Base-by-base conservation (phyloP, 1,140 invertebrate genomes). In the Zaprionus ghesquierei region DNA sequence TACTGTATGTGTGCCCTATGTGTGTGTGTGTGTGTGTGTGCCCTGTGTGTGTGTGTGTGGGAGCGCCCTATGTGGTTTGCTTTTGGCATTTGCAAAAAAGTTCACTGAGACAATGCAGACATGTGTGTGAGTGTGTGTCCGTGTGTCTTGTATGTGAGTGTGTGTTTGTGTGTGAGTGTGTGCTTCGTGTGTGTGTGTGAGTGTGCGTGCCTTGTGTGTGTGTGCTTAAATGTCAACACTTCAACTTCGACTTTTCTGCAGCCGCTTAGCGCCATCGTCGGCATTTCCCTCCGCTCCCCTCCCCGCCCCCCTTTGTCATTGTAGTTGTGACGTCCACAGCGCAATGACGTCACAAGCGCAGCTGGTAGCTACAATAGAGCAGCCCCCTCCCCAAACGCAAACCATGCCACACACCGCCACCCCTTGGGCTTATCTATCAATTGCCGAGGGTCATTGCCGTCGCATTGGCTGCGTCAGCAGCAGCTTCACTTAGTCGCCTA, bases 211-310 rank as follows among this genome's bases (percentile, higher is more conserved):
- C 9, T 33, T 68, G 18, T 31, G 56, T 44, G 49, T 61, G 27
- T 69, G 75, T 81, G 62, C 65, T 75, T 77, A 87, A 87, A 87
- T 87, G 84, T 87, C 84, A 87, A 89, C 84, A 84, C 84, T 87
- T 87, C 80, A 87, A 89, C 84, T 87, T 84, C 85, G 80, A 89
- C 79, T 89, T 87, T 84, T 80, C 79, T 82, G 79, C 61, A 84
- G 68, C 73, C 49, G 65, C 44, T 27, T 10, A n/a, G 1, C 25
- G 10, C 10, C 13, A 44, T 44, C 13, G 12, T 23, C 15, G 27
- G 9, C 18, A 2, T 20, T n/a, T 20, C 25, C 15, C 5, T 15
- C 13, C 18, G 2, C 25, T n/a, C 27, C 25, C 15, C 5, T 15
- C 46, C 3, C n/a, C 9, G 33, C 35, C 49, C 20, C 18, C 58